A percentile compares a stretch with the other conserved stretches of the same genome.
phyloP scores from a whole-genome alignment of 2,797 vertebrate genomes.

The Mormyrus proboscirostris region DNA sequence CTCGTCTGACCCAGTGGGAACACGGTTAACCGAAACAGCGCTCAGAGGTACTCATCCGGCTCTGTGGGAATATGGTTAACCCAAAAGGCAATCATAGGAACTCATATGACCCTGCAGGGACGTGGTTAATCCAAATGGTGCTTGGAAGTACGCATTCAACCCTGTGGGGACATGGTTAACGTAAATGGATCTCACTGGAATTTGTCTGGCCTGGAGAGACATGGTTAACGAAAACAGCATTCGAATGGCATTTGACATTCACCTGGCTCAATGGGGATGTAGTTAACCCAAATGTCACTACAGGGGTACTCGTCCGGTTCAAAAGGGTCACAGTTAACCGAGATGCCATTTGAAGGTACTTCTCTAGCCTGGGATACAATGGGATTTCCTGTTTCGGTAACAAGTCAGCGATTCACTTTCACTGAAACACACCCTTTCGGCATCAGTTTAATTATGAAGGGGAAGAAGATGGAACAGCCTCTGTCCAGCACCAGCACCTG shows the following conservation, averaged over 20 bases:
- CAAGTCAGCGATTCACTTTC: background rate
- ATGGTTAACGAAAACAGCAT: background rate
- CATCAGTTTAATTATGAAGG: background rate
- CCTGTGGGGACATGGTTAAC: background rate
- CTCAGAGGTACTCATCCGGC: background rate
- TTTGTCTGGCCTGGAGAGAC: background rate
- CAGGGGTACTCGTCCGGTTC: background rate
- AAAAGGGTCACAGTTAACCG: too few species aligned
- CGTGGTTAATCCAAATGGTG: background rate
- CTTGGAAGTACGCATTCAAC: background rate
- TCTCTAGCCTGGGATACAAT: background rate
- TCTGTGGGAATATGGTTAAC: background rate
- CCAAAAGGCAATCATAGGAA: background rate
- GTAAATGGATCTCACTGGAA: background rate
- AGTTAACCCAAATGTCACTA: background rate
- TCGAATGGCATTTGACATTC: background rate
- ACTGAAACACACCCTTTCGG: background rate
- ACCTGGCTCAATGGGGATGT: background rate
- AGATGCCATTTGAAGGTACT: too few species aligned
- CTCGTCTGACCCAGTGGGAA: background rate
- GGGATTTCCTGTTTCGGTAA: background rate
- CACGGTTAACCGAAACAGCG: background rate
- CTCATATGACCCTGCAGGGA: background rate
- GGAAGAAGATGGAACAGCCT: background rate
- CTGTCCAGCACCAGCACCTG: background rate